These are phyloP conservation scores for Passer montanus DNA, from an alignment of 2,113 vertebrate species.

Conservation along the genomic window DNA sequence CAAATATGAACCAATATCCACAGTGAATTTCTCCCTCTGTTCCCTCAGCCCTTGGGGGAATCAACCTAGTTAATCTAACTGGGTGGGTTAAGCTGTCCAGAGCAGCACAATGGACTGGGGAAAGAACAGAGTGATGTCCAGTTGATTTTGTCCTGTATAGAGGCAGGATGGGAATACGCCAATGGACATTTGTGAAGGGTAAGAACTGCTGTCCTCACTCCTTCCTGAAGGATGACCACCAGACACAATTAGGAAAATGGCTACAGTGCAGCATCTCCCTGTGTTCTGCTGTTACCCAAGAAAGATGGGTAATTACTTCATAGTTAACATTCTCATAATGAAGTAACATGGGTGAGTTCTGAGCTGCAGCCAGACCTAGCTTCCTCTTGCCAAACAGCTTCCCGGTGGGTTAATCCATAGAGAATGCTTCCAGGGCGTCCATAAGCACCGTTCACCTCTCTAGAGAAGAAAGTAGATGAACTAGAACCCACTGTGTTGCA, in stretches of 20 bases:
- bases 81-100: neutral
- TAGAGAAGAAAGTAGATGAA: neutral
- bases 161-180: neutral
- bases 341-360: neutral
- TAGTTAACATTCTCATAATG: neutral
- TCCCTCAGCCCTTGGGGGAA: neutral
- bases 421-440: neutral
- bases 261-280: neutral
- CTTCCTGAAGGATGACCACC: neutral
- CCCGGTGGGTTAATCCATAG: neutral
- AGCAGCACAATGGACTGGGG: neutral
- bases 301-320: neutral
- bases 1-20: constrained; percentile 12
- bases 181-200: neutral
- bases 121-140: neutral
- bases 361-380: neutral
- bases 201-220: neutral
- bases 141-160: neutral
- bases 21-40: neutral
- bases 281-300: neutral
- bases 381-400: neutral
- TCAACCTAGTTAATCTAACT: neutral
- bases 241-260: neutral
- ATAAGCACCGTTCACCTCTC: neutral
- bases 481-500: neutral